Base-by-base conservation (phyloP, 2,797 vertebrate species). In the Thaleichthys pacificus region DNA sequence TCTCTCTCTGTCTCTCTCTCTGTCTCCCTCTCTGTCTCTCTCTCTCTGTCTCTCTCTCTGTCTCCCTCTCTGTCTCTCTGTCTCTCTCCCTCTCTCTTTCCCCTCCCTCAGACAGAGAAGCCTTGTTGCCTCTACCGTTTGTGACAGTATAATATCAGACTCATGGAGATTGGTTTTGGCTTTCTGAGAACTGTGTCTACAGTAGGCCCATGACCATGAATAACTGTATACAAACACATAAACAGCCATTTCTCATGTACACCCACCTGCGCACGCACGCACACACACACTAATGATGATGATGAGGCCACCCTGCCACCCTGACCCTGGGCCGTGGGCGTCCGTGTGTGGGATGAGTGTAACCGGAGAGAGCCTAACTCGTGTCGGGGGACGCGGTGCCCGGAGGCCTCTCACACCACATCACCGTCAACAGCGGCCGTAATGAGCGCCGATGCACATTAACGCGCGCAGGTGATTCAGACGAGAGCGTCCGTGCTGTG, bases 381-480 rank as follows among this genome's bases (percentile, higher is more conserved):
- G 51, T 75, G 32, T 71, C 64, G n/a, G 11, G 64, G 47, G 74
- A 75, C 69, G 71, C 66, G 4, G 65, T 63, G 71, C 35, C 82
- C 78, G 63, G 72, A 78, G 77, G 62, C 63, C 72, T 76, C 74
- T 67, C 32, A 70, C 73, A 67, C 64, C 67, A 67, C 73, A 87
- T 91, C 87, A 77, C 79, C 83, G 82, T 81, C 78, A 73, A 80
- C 66, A 32, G 78, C 6, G 69, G 81, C 83, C 51, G 80, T 91
- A 93, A 92, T 84, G 85, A 91, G 86, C 61, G 68, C 73, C 8
- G 77, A 84, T 77, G 78, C 66, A 35, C 76, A 72, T 82, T 78
- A 80, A 76, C 67, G 70, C 24, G 11, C 58, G 4, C 82, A 79
- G 90, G 85, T 83, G 82, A 89, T 90, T 88, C 82, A 82, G 72